phyloP scores from a whole-genome alignment of 2,113 vertebrate species.

The Pelecanus crispus region DNA sequence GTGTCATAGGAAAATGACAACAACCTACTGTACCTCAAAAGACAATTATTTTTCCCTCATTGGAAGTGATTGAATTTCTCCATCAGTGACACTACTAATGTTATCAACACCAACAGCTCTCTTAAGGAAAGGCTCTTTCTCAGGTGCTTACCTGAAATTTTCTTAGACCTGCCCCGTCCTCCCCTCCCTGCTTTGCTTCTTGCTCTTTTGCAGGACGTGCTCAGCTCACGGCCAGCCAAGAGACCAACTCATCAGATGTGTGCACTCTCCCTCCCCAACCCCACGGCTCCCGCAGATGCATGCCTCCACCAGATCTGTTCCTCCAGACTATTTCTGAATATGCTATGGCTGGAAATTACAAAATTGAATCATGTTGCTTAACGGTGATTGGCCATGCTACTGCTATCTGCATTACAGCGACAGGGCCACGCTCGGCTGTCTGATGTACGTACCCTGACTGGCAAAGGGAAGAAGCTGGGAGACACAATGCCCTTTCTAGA shows the following conservation, averaged over 20 bases:
- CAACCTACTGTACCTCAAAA: slow-evolving; percentile 51
- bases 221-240: not conserved
- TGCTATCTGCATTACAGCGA: rapidly evolving
- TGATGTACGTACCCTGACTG: not conserved
- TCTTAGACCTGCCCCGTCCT: not conserved
- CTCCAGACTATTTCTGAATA: not conserved
- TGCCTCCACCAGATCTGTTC: not conserved
- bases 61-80: slow-evolving; percentile 64
- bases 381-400: not conserved
- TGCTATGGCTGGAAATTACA: not conserved
- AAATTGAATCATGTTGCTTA: not conserved
- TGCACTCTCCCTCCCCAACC: not conserved
- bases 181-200: not conserved
- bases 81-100: slow-evolving; percentile 21
- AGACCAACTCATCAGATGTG: not conserved
- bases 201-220: not conserved
- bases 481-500: not conserved
- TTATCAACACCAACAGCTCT: slow-evolving; percentile 2
- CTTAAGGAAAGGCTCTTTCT: not conserved
- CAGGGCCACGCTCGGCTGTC: rapidly evolving
- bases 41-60: slow-evolving; percentile 66
- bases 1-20: slow-evolving; percentile 63
- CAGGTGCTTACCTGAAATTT: not conserved
- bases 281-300: rapidly evolving
- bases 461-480: not conserved